Evolutionary conservation across 2,797 vertebrate genomes (phyloP).

Genomic region (Miopithecus talapoin): DNA sequence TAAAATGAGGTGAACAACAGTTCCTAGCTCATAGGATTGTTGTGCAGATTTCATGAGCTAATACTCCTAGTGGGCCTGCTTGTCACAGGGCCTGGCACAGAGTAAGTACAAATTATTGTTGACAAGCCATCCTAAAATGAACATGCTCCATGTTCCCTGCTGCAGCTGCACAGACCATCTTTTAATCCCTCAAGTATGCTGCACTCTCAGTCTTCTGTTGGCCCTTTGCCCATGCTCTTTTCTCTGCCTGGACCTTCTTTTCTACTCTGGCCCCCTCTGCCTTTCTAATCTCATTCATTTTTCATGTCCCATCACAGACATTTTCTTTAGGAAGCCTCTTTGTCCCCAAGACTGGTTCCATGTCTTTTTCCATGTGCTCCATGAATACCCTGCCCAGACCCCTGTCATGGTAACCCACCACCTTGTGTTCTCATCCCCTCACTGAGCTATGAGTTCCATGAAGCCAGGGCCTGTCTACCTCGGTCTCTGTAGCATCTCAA

Average conservation of each 20-base stretch:
- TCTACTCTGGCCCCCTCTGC: background rate
- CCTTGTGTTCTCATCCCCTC: background rate
- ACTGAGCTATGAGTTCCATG: background rate
- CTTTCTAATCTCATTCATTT: background rate
- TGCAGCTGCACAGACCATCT: background rate
- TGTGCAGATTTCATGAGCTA: conserved; percentile 32
- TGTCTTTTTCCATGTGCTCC: background rate
- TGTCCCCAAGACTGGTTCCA: background rate
- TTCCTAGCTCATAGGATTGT: background rate
- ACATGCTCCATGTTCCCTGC: background rate
- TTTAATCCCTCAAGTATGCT: background rate
- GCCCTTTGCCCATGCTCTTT: background rate
- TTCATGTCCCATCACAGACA: background rate
- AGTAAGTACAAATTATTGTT: background rate
- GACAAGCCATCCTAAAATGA: background rate
- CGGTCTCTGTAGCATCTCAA: background rate
- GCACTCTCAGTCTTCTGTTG: fast-evolving
- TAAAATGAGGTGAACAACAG: background rate
- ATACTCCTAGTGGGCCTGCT: background rate
- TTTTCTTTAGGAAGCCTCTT: conserved; percentile 1
- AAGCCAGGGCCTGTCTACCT: background rate
- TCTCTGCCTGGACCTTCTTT: background rate
- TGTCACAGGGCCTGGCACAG: background rate
- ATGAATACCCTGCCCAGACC: background rate
- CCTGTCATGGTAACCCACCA: background rate